Conservation (phyloP, 2,888 invertebrate species). For the Prenolepis imparis region DNA sequence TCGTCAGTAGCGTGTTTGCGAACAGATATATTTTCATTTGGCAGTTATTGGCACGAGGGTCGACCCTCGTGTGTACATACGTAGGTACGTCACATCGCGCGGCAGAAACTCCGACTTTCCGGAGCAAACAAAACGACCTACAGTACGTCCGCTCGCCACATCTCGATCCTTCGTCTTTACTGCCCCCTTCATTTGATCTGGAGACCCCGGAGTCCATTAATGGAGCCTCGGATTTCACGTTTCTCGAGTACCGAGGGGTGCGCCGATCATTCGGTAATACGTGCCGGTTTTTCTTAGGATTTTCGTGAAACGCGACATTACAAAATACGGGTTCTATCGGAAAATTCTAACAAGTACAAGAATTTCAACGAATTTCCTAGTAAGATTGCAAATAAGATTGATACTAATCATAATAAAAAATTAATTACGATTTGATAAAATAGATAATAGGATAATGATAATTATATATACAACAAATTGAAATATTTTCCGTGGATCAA, state of each 20-base stretch:
- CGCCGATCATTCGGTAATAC: constrained; percentile 45
- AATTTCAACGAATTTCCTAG: background rate
- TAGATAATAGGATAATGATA: background rate
- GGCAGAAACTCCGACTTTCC: constrained; percentile 76
- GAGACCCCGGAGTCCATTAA: constrained; percentile 82
- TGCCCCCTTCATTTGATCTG: constrained; percentile 79
- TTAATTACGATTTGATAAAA: background rate
- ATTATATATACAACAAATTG: background rate
- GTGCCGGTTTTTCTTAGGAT: constrained; percentile 9
- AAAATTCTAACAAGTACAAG: background rate
- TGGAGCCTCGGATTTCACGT: constrained; percentile 84
- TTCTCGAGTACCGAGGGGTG: constrained; percentile 59
- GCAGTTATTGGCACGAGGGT: constrained; percentile 85
- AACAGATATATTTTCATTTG: constrained; percentile 86
- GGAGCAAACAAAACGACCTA: constrained; percentile 78
- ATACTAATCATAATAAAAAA: background rate
- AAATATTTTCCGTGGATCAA: background rate
- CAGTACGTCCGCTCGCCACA: constrained; percentile 56
- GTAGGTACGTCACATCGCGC: constrained; percentile 69
- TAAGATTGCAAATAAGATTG: background rate
- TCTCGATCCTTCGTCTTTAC: constrained; percentile 71
- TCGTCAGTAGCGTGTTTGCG: constrained; percentile 82
- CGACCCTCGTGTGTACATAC: constrained; percentile 71
- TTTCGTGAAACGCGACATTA: constrained; percentile 16
- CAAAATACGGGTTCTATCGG: background rate